Percentiles rank a stretch among this genome's conserved stretches.
phyloP scores from a whole-genome alignment of 2,888 invertebrate species.

The Aporophyla lueneburgensis region DNA sequence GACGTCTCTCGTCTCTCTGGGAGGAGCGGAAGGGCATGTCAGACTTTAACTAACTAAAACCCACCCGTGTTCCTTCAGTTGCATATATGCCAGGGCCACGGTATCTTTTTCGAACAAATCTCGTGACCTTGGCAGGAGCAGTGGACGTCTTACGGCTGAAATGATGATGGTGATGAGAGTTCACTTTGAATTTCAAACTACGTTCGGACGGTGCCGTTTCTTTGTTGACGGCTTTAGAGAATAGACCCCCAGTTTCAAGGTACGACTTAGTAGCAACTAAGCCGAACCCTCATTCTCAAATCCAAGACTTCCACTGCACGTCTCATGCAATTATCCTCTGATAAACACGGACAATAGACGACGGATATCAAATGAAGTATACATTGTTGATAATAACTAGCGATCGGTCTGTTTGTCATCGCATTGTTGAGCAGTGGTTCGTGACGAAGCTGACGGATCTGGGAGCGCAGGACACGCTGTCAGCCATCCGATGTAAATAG shows the following conservation, averaged over 20 bases:
- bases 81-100: no score
- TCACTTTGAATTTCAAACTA: no score
- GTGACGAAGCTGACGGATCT: conserved; percentile 68
- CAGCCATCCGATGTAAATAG: conserved; percentile 39
- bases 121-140: no score
- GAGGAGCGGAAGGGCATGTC: no score
- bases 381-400: conserved; percentile 64
- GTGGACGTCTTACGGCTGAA: no score
- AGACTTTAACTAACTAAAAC: no score
- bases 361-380: conserved; percentile 65
- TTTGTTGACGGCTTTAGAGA: no score
- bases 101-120: no score
- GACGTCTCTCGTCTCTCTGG: no score
- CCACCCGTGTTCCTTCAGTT: no score
- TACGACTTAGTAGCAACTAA: neutral
- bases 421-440: conserved; percentile 65
- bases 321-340: conserved; percentile 10
- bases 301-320: conserved; percentile 5
- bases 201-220: no score
- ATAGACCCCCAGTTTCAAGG: neutral
- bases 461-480: conserved; percentile 65
- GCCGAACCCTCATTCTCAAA: neutral
- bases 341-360: conserved; percentile 60
- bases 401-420: conserved; percentile 62
- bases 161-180: no score